phyloP scores from a whole-genome alignment of 30 jellyfish, hydroid and myxozoan genomes.

The Cassiopea andromeda region DNA sequence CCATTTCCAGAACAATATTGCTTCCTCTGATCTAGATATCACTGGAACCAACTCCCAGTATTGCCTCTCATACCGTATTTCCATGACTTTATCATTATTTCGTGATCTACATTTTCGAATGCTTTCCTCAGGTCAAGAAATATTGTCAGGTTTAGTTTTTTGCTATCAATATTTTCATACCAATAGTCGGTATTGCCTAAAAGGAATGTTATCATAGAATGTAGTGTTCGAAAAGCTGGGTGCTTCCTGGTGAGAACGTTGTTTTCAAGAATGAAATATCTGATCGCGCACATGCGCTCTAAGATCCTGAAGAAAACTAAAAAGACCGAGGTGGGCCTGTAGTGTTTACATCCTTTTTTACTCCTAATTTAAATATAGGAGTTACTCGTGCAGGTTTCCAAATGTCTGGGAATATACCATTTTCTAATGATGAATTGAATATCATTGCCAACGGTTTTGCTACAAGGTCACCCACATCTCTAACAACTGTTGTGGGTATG shows the following conservation, averaged over 20 bases:
- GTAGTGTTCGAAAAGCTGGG: slow-evolving; percentile 33
- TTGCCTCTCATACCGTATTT: neutral
- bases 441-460: slow-evolving; percentile 28
- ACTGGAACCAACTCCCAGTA: slow-evolving; percentile 1
- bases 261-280: slow-evolving; percentile 26
- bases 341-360: slow-evolving; percentile 38
- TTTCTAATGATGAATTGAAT: slow-evolving; percentile 28
- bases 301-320: slow-evolving; percentile 16
- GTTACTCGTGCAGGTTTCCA: slow-evolving; percentile 43
- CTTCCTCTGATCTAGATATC: neutral
- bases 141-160: neutral
- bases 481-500: slow-evolving; percentile 15
- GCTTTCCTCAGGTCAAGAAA: slow-evolving; percentile 7
- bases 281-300: slow-evolving; percentile 19
- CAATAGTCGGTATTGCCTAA: slow-evolving; percentile 30
- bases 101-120: slow-evolving; percentile 14
- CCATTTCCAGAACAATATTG: neutral
- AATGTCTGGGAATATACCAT: slow-evolving; percentile 38
- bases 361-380: slow-evolving; percentile 19
- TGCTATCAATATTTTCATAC: slow-evolving; percentile 38
- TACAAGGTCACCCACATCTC: slow-evolving; percentile 33
- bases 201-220: slow-evolving; percentile 11
- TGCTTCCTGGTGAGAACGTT: slow-evolving; percentile 33
- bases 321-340: slow-evolving; percentile 8
- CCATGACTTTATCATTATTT: neutral